phyloP scores from a whole-genome alignment of 2,113 vertebrate species.

The Ammodytes dubius region DNA sequence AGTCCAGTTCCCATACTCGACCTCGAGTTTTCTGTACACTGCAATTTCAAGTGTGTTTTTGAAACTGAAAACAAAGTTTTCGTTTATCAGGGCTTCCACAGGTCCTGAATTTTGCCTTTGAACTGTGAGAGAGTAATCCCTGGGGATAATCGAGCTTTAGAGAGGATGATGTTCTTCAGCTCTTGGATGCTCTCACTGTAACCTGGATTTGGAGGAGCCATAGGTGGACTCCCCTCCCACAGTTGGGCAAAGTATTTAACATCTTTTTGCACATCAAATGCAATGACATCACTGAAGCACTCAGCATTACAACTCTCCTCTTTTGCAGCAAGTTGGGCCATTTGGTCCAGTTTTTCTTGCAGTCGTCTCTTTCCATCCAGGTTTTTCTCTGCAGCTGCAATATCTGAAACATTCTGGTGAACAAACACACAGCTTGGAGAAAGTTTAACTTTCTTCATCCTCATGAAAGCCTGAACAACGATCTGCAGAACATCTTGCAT shows the following conservation, averaged over 20 bases:
- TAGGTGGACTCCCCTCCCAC: constrained; percentile 70
- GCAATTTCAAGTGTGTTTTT: constrained; percentile 57
- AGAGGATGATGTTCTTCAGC: constrained; percentile 57
- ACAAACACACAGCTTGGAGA: constrained; percentile 68
- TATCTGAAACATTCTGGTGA: constrained; percentile 65
- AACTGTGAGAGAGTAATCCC: constrained; percentile 45
- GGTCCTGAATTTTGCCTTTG: constrained; percentile 31
- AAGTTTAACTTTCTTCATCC: constrained; percentile 61
- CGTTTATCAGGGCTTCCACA: constrained; percentile 58
- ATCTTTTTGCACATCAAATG: constrained; percentile 58
- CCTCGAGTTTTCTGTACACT: constrained; percentile 57
- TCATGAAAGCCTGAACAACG: constrained; percentile 71
- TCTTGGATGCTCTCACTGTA: constrained; percentile 61
- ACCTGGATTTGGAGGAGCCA: constrained; percentile 71
- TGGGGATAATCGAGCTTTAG: constrained; percentile 32
- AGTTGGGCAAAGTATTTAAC: constrained; percentile 68
- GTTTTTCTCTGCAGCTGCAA: constrained; percentile 57
- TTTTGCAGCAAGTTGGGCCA: constrained; percentile 53
- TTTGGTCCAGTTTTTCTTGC: constrained; percentile 64
- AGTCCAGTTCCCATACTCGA: constrained; percentile 46
- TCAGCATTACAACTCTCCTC: constrained; percentile 42
- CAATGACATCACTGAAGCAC: constrained; percentile 53
- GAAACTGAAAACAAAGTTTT: constrained; percentile 66
- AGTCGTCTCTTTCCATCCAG: constrained; percentile 55
- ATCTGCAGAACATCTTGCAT: constrained; percentile 71